Conservation (phyloP, 1,140 invertebrate genomes). For the Drosophila rufa region DNA sequence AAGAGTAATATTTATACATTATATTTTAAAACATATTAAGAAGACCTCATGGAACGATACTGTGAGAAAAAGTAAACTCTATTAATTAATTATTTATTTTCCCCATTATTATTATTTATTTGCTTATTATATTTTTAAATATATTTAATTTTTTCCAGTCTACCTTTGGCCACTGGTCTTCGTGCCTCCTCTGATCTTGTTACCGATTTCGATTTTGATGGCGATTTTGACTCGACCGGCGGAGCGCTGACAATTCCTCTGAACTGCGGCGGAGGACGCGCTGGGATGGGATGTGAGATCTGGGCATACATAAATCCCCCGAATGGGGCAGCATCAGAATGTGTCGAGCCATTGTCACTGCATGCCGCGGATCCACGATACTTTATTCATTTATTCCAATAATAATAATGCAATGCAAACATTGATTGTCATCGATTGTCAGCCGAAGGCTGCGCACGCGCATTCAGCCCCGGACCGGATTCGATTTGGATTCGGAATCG, state of each 20-base stretch:
- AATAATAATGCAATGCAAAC: slow-evolving; percentile 85
- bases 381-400: slow-evolving; percentile 85
- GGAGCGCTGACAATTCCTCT: slow-evolving; percentile 77
- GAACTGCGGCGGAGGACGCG: slow-evolving; percentile 53
- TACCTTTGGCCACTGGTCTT: slow-evolving; percentile 37
- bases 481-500: slow-evolving; percentile 27
- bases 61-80: no score
- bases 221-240: slow-evolving; percentile 74
- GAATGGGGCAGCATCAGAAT: slow-evolving; percentile 53
- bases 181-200: slow-evolving; percentile 67
- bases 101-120: no score
- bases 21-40: no score
- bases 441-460: slow-evolving; percentile 67
- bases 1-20: not conserved
- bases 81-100: no score
- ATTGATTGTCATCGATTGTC: slow-evolving; percentile 84
- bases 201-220: slow-evolving; percentile 83
- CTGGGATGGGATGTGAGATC: slow-evolving; percentile 4
- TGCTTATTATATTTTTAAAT: no score
- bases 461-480: slow-evolving; percentile 39
- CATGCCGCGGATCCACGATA: slow-evolving; percentile 72
- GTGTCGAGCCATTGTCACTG: slow-evolving; percentile 78
- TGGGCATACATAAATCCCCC: slow-evolving; percentile 64
- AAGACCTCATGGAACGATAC: not conserved
- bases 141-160: slow-evolving; percentile 18